Conservation (phyloP, 2,888 invertebrate genomes). For the Drosophila macrospina region DNA sequence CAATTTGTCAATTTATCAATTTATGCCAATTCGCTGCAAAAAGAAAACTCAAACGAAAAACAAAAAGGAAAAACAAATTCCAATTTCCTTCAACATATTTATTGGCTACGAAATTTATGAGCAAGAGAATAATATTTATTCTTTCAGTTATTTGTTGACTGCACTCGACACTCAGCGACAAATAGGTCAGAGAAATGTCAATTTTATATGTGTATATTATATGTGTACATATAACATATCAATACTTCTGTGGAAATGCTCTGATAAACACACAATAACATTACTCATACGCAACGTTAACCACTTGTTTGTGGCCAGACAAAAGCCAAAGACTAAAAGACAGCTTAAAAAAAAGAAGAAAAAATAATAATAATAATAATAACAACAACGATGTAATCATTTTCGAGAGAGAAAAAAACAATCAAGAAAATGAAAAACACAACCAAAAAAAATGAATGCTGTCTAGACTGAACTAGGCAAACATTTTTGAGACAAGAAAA, state of each 20-base stretch:
- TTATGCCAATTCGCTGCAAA: conserved; percentile 32
- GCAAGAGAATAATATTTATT: conserved; percentile 34
- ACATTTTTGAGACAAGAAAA: conserved; percentile 37
- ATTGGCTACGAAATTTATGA: conserved; percentile 52
- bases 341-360: conserved; percentile 4
- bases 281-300: conserved; percentile 79
- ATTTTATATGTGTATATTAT: conserved; percentile 4
- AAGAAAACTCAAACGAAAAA: conserved; percentile 4
- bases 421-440: conserved; percentile 4
- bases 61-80: conserved; percentile 7
- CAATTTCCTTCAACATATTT: conserved; percentile 44
- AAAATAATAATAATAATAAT: background rate
- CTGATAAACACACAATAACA: conserved; percentile 41
- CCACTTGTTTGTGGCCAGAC: conserved; percentile 57
- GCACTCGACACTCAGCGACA: conserved; percentile 11
- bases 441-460: conserved; percentile 20
- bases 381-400: conserved; percentile 44
- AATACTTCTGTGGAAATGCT: conserved; percentile 38
- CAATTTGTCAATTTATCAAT: conserved; percentile 53
- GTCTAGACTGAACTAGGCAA: conserved; percentile 53
- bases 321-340: conserved; percentile 11
- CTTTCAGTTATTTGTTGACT: conserved; percentile 13
- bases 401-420: conserved; percentile 15
- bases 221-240: conserved; percentile 20
- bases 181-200: conserved; percentile 32